A percentile compares a stretch with the other conserved stretches of the same genome.
phyloP scores from a whole-genome alignment of 2,797 vertebrate species.

The Numenius phaeopus region DNA sequence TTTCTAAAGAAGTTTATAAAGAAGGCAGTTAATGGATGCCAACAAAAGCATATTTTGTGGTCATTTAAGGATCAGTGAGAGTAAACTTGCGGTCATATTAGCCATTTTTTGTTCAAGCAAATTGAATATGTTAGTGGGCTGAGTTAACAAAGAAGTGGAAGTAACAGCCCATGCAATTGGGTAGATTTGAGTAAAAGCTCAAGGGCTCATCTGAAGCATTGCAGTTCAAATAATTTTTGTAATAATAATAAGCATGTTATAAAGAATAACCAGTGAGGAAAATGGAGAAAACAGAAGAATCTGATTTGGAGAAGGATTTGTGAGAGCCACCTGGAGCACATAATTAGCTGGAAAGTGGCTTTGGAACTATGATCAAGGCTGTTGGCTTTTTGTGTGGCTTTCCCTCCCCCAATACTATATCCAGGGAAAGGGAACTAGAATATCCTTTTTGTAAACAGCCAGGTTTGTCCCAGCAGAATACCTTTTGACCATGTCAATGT shows the following conservation, averaged over 20 bases:
- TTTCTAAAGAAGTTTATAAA: background rate
- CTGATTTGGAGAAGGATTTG: background rate
- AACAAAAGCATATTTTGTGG: background rate
- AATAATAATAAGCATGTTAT: background rate
- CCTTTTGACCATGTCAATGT: background rate
- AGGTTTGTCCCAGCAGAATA: background rate
- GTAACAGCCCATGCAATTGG: rapidly evolving
- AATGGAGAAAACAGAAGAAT: background rate
- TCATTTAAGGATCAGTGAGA: background rate
- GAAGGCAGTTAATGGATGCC: background rate
- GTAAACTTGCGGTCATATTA: background rate
- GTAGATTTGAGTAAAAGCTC: background rate
- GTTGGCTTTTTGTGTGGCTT: background rate
- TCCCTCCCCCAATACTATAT: background rate
- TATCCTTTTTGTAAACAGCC: background rate
- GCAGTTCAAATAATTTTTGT: background rate
- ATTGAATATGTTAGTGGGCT: background rate
- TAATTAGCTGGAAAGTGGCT: background rate
- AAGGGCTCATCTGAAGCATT: background rate
- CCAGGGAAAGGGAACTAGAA: background rate
- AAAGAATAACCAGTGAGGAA: background rate
- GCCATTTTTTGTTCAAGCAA: background rate
- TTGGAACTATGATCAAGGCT: background rate
- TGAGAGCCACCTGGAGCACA: background rate
- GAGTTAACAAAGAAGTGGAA: background rate